Percentiles rank a stretch among this genome's conserved stretches.
phyloP scores from a whole-genome alignment of 2,113 vertebrate genomes.

The Hypanus sabinus region DNA sequence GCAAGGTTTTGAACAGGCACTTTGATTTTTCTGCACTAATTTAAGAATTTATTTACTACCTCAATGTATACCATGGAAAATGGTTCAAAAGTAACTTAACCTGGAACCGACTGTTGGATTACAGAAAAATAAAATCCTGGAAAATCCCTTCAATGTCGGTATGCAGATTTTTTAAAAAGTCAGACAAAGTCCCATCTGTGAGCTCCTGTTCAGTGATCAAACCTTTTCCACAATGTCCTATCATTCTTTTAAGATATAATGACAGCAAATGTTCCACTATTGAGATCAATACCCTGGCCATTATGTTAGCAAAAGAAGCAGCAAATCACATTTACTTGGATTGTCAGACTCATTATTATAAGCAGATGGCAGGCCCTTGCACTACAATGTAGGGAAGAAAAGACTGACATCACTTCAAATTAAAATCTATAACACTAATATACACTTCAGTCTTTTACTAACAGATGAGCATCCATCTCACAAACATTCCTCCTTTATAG shows the following conservation, averaged over 20 bases:
- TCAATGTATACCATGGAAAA: neutral
- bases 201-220: conserved; percentile 35
- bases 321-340: conserved; percentile 82
- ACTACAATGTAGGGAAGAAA: conserved; percentile 68
- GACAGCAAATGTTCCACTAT: conserved; percentile 65
- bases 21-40: neutral
- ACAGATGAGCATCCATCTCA: conserved; percentile 68
- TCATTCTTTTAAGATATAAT: conserved; percentile 63
- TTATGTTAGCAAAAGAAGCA: conserved; percentile 75
- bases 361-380: conserved; percentile 80
- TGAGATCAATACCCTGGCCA: conserved; percentile 80
- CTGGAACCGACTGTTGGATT: neutral
- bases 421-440: conserved; percentile 97
- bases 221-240: conserved; percentile 51
- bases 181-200: conserved; percentile 12
- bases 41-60: neutral
- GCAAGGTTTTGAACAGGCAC: neutral
- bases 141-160: neutral
- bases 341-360: conserved; percentile 89
- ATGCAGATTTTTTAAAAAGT: neutral
- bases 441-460: conserved; percentile 63
- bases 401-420: conserved; percentile 89
- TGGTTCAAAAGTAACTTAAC: neutral
- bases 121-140: neutral
- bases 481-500: conserved; percentile 43